phyloP scores from a whole-genome alignment of 2,113 vertebrate species.

The Rhadina sibilatrix region DNA sequence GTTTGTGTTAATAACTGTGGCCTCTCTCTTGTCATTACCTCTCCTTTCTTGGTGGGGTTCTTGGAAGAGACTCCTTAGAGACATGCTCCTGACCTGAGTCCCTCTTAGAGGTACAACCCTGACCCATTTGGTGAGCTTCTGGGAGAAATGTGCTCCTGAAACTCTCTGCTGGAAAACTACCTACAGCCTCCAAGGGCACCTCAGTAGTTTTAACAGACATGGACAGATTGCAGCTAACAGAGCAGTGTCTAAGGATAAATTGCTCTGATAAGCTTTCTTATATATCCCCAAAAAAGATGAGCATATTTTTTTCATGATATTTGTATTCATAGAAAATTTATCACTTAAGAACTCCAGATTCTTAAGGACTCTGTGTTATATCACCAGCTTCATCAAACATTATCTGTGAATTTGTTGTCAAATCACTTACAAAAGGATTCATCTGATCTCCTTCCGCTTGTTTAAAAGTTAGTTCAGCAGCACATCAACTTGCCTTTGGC shows the following conservation, averaged over 20 bases:
- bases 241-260: background rate
- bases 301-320: background rate
- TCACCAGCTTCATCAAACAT: background rate
- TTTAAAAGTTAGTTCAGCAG: background rate
- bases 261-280: background rate
- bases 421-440: background rate
- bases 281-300: background rate
- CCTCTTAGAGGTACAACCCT: background rate
- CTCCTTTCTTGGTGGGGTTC: background rate
- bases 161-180: background rate
- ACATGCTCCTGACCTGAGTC: background rate
- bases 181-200: background rate
- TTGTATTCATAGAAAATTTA: background rate
- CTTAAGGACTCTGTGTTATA: background rate
- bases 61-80: background rate
- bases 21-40: accelerated
- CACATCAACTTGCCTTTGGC: background rate
- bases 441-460: background rate
- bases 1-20: background rate
- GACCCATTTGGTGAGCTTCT: background rate
- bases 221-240: background rate
- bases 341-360: background rate
- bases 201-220: background rate
- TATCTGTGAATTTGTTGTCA: background rate
- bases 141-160: background rate